phyloP scores from a whole-genome alignment of 64 coral and sea anemone species.

The Stichodactyla helianthus region DNA sequence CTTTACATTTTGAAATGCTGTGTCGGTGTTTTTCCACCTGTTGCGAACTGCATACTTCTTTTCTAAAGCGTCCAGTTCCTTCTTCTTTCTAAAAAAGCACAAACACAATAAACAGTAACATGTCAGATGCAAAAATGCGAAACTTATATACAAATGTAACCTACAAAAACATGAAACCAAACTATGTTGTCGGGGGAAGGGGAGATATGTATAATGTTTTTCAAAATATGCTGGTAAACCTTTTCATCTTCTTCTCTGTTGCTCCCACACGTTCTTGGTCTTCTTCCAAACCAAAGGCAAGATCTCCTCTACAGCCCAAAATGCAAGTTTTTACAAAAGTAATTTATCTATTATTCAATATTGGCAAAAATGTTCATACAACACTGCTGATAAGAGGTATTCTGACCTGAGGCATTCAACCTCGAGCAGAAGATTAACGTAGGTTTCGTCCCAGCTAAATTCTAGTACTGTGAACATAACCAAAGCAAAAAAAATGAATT shows the following conservation, averaged over 20 bases:
- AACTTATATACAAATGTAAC: too few species aligned
- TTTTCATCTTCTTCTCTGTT: too few species aligned
- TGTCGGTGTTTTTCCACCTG: neutral
- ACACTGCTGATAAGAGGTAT: neutral
- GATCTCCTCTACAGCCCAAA: neutral
- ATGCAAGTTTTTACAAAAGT: too few species aligned
- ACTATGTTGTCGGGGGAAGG: too few species aligned
- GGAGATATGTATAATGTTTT: neutral
- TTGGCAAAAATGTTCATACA: too few species aligned
- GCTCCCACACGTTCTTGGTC: too few species aligned
- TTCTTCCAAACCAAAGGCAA: neutral
- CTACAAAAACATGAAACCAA: neutral
- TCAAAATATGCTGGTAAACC: neutral
- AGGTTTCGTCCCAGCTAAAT: conserved; percentile 7
- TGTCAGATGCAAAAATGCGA: too few species aligned
- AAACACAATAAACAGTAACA: too few species aligned
- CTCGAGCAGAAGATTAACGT: conserved; percentile 25
- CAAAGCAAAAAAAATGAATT: too few species aligned
- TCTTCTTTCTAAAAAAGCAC: neutral
- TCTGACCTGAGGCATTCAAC: conserved; percentile 2
- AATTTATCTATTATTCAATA: too few species aligned
- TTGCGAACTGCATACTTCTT: neutral
- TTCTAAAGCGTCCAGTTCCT: neutral
- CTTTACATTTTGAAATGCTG: neutral
- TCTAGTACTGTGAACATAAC: neutral